Base-by-base conservation (phyloP, 2,888 invertebrate genomes). In the Caradrina clavipalpis region DNA sequence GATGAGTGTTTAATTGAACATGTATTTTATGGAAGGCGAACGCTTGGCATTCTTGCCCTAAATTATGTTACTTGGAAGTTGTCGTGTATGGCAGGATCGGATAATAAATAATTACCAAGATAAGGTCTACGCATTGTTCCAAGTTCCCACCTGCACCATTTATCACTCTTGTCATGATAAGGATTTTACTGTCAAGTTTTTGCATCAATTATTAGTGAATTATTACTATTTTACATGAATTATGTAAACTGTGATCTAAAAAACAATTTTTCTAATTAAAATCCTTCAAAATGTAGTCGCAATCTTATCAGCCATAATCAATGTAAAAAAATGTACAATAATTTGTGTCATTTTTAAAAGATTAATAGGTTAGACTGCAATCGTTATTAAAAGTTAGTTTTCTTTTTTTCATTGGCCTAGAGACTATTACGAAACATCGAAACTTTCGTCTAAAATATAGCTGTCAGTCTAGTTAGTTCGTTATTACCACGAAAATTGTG, bases 121-220 rank as follows among this genome's bases (percentile, higher is more conserved):
- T 74, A 80, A 42, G 15, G 50, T 83, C 63, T 71, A 1, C 7
- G 8, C 61, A 81, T 83, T 83, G 80, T 83, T 78, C 3, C 35
- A 55, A 54, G 67, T 71, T 83, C 72, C 50, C 81, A 73, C 45
- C 19, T 45, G 35, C 22, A 35, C 54, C 31, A 56, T 78, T 76
- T 82, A 76, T 66, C 53, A 73, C 35, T 51, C 31, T 47, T 63
- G 51, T 56, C 45, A 66, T 26, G 42, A 63, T 73, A 68, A 80
- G 60, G 47, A 19, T 13, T 50, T 47, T 11, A 47, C 50, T 57
- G 10, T 8, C 49, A 22, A 47, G 65, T 66, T 80, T 69, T 69
- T 76, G 26, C 47, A n/a, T 6, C 50, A 15, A 60, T 76, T 21
- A 58, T 19, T 7, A 39, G 21, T 50, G 61, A 58, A 42, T 68